Evolutionary conservation across 2,797 vertebrate genomes (phyloP).

Genomic region (Oreochromis grahami): DNA sequence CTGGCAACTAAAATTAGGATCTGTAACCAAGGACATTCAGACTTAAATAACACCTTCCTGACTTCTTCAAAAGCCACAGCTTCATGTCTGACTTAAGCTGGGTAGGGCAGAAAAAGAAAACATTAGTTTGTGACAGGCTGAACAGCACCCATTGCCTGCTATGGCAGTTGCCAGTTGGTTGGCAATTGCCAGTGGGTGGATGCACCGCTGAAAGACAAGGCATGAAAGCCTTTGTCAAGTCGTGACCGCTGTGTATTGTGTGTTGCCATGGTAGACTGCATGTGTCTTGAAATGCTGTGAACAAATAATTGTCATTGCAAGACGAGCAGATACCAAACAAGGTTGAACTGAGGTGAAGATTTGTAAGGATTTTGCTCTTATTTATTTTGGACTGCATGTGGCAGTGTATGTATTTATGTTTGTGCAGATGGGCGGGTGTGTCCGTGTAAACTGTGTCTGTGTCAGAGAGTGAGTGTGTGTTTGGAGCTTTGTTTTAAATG

Average conservation of each 20-base stretch:
- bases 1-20: conserved; percentile 53
- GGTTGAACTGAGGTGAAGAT: background rate
- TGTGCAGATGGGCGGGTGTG: background rate
- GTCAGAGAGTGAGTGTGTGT: background rate
- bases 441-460: background rate
- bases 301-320: conserved; percentile 6
- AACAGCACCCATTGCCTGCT: background rate
- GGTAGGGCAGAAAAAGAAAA: background rate
- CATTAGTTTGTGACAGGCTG: conserved; percentile 10
- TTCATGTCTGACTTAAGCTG: background rate
- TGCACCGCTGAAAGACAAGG: conserved; percentile 32
- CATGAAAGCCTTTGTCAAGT: conserved; percentile 40
- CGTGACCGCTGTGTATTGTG: conserved; percentile 20
- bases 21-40: conserved; percentile 47
- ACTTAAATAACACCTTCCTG: conserved; percentile 34
- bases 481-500: conserved; percentile 49
- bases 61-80: conserved; percentile 2
- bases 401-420: background rate
- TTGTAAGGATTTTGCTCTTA: background rate
- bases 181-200: conserved; percentile 40
- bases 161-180: conserved; percentile 29
- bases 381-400: background rate
- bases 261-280: background rate
- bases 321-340: background rate
- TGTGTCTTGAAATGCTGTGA: conserved; percentile 17